phyloP scores from a whole-genome alignment of 2,888 invertebrate species.

The Melanargia galathea region DNA sequence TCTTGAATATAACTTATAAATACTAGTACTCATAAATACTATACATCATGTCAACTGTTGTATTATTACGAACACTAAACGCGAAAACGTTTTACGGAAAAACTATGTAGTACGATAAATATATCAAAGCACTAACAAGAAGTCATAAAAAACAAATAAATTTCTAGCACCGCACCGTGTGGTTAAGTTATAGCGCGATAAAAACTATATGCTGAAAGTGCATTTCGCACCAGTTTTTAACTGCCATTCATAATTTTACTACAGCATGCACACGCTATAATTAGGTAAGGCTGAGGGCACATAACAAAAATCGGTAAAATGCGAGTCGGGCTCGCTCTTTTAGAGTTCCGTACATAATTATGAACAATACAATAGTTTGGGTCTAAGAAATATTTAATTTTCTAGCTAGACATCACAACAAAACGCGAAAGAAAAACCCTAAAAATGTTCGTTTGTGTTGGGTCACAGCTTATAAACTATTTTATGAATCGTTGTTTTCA shows the following conservation, averaged over 20 bases:
- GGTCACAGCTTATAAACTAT: too few relatives aligned
- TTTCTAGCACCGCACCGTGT: neutral
- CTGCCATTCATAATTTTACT: constrained; percentile 18
- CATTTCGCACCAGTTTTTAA: constrained; percentile 17
- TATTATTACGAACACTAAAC: neutral
- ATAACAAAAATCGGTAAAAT: too few relatives aligned
- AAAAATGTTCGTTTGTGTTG: too few relatives aligned
- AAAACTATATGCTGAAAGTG: constrained; percentile 18
- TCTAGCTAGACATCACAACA: too few relatives aligned
- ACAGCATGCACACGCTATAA: neutral
- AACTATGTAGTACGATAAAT: neutral
- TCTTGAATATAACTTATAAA: too few relatives aligned
- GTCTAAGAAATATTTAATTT: too few relatives aligned
- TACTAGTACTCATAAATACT: neutral
- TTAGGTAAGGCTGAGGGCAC: constrained; percentile 3
- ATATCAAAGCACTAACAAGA: neutral
- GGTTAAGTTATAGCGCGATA: constrained; percentile 16
- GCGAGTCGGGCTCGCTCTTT: too few relatives aligned
- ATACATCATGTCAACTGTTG: too few relatives aligned
- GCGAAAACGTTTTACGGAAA: neutral
- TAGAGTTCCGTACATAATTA: too few relatives aligned
- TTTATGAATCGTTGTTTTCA: too few relatives aligned
- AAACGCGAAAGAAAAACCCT: too few relatives aligned
- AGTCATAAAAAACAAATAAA: constrained; percentile 6
- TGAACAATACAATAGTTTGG: too few relatives aligned